phyloP scores from a whole-genome alignment of 2,888 invertebrate species.

The Labia minor region DNA sequence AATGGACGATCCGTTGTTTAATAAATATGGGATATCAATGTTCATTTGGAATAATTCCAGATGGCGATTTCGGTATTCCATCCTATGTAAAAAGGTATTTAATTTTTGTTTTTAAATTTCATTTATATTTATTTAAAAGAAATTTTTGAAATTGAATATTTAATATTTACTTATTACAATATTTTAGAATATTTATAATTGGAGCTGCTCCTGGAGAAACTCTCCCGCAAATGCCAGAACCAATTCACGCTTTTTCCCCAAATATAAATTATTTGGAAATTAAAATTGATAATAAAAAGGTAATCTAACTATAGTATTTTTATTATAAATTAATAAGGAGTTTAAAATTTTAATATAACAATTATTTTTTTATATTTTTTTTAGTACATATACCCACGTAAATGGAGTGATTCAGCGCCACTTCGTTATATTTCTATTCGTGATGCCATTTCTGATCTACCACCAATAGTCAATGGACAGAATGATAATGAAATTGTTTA shows the following conservation, averaged over 20 bases:
- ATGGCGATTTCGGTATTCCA: slow-evolving; percentile 75
- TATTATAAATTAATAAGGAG: neutral
- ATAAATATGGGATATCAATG: slow-evolving; percentile 79
- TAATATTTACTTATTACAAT: too few species aligned
- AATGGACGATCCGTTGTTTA: slow-evolving; percentile 62
- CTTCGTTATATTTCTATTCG: slow-evolving; percentile 63
- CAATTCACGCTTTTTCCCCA: slow-evolving; percentile 62
- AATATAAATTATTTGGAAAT: slow-evolving; percentile 54
- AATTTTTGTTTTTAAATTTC: too few species aligned
- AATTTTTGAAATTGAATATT: too few species aligned
- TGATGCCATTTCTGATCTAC: slow-evolving; percentile 77
- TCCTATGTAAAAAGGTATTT: slow-evolving; percentile 59
- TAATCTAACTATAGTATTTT: slow-evolving; percentile 27
- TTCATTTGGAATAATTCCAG: slow-evolving; percentile 75
- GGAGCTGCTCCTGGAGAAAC: slow-evolving; percentile 70
- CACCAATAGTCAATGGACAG: slow-evolving; percentile 61
- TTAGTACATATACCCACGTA: slow-evolving; percentile 42
- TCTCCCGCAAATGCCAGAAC: slow-evolving; percentile 67
- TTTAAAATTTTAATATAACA: too few species aligned
- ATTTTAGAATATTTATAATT: slow-evolving; percentile 59
- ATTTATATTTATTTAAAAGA: too few species aligned
- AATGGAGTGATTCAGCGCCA: slow-evolving; percentile 60
- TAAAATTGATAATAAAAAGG: slow-evolving; percentile 48
- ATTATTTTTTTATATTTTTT: slow-evolving; percentile 19
- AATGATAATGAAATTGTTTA: slow-evolving; percentile 58